Evolutionary conservation across 2,888 invertebrate genomes (phyloP).

Genomic region (Pristionchus exspectatus): DNA sequence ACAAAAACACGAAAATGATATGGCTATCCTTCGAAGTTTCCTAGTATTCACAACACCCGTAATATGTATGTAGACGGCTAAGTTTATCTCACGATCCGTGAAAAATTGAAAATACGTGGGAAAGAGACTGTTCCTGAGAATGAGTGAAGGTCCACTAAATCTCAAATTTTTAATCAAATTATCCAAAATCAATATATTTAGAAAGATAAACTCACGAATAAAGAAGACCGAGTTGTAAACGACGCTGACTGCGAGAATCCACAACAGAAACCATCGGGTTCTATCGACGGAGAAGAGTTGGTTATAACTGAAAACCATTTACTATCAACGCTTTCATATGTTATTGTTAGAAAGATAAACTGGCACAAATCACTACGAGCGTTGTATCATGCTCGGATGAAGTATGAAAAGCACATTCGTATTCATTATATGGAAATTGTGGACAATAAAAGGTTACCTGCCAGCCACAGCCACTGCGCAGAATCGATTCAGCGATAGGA

Average conservation of each 20-base stretch:
- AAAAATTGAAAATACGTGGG: not conserved
- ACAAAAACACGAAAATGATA: not conserved
- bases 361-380: too few species aligned
- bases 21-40: not conserved
- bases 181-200: too few species aligned
- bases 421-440: too few species aligned
- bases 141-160: too few species aligned
- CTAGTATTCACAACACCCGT: not conserved
- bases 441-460: too few species aligned
- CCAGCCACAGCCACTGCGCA: conserved; percentile 18
- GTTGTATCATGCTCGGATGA: too few species aligned
- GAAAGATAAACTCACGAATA: not conserved
- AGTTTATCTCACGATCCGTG: not conserved
- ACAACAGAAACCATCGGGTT: not conserved
- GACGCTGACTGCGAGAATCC: not conserved
- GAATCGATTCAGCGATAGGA: not conserved
- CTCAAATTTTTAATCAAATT: too few species aligned
- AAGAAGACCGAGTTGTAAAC: conserved; percentile 39
- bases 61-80: not conserved
- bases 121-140: too few species aligned
- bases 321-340: too few species aligned
- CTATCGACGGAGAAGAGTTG: not conserved
- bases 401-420: too few species aligned
- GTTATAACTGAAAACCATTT: not conserved
- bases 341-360: too few species aligned